phyloP scores from a whole-genome alignment of 2,797 vertebrate genomes.

The Malacoctenus gilli region DNA sequence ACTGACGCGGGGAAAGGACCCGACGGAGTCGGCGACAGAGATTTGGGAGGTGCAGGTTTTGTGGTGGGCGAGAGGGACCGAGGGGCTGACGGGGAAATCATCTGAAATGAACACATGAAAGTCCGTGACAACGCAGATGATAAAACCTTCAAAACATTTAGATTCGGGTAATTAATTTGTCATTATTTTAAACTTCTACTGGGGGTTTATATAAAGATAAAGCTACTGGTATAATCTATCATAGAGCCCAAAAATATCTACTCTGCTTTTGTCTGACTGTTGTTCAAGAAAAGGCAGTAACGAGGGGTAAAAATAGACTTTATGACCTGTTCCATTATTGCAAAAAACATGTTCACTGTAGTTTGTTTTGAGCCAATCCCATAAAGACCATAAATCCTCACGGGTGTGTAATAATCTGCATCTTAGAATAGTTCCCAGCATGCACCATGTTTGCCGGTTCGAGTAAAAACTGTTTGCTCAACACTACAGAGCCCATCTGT shows the following conservation, averaged over 20 bases:
- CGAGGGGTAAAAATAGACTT: too few relatives aligned
- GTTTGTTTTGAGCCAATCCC: slow-evolving; percentile 10
- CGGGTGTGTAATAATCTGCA: slow-evolving; percentile 11
- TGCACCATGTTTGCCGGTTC: slow-evolving; percentile 2
- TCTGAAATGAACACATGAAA: slow-evolving; percentile 58
- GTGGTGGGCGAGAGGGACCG: slow-evolving; percentile 70
- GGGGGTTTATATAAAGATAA: too few relatives aligned
- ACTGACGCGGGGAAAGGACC: slow-evolving; percentile 3
- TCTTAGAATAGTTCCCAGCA: slow-evolving; percentile 10
- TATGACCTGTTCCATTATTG: neutral
- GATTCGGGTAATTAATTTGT: too few relatives aligned
- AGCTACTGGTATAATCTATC: neutral
- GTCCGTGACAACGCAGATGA: neutral
- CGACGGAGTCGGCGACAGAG: slow-evolving; percentile 18
- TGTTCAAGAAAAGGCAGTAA: too few relatives aligned
- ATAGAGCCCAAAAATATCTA: too few relatives aligned
- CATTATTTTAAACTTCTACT: too few relatives aligned
- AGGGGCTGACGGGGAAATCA: slow-evolving; percentile 69
- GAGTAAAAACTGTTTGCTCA: neutral
- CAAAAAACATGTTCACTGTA: neutral
- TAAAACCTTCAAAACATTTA: too few relatives aligned
- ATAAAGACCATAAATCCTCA: neutral
- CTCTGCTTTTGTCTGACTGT: too few relatives aligned
- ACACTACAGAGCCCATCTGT: slow-evolving; percentile 6
- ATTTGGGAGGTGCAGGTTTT: slow-evolving; percentile 47